phyloP scores from a whole-genome alignment of 2,797 vertebrate species.

The Chiroxiphia lanceolata region DNA sequence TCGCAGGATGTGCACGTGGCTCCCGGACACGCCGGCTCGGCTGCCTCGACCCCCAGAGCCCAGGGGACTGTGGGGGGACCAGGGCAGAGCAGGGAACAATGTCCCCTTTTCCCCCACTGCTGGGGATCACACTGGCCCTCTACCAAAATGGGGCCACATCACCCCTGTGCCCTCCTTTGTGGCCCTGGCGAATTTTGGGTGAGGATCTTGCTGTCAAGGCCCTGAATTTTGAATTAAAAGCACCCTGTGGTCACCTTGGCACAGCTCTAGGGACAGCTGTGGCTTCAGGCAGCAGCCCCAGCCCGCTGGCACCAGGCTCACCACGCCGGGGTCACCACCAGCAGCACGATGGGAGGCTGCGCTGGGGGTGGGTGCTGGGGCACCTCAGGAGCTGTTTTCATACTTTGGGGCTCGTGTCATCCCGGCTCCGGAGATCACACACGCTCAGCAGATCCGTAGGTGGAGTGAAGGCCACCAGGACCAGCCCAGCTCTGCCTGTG shows the following conservation, averaged over 20 bases:
- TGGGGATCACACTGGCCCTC: rapidly evolving
- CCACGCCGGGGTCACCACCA: rapidly evolving
- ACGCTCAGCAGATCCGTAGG: neutral
- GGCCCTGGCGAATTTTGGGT: rapidly evolving
- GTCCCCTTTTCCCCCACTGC: rapidly evolving
- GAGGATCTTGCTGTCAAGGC: neutral
- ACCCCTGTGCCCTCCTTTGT: rapidly evolving
- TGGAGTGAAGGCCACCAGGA: neutral
- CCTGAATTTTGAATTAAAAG: neutral
- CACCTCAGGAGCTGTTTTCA: neutral
- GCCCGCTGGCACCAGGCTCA: neutral
- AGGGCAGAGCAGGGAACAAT: rapidly evolving
- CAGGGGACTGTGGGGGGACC: rapidly evolving
- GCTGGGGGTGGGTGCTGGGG: neutral
- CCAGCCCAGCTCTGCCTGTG: neutral
- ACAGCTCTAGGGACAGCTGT: neutral
- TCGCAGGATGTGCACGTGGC: neutral
- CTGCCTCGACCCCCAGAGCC: neutral
- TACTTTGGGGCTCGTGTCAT: neutral
- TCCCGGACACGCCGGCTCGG: neutral
- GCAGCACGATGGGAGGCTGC: rapidly evolving
- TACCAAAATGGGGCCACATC: neutral
- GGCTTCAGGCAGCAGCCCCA: neutral
- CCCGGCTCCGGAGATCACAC: neutral
- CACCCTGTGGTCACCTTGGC: rapidly evolving